Conservation (phyloP, 2,888 invertebrate genomes). For the Petrolisthes manimaculis region DNA sequence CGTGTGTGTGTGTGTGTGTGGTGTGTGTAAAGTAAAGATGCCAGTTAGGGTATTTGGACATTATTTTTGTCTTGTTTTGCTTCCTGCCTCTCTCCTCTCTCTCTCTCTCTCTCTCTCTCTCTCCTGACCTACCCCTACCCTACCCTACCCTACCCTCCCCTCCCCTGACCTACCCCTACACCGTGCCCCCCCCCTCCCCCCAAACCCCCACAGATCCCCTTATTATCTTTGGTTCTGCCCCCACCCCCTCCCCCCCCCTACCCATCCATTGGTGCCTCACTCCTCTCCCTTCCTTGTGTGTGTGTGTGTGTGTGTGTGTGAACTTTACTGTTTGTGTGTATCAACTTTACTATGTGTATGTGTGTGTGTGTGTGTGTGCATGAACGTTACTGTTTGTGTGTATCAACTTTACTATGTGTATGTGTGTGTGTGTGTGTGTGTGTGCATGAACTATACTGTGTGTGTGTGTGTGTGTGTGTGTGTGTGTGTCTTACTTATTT, state of each 20-base stretch:
- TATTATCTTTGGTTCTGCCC: too few species aligned
- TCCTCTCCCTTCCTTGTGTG: too few species aligned
- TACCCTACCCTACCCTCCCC: background rate
- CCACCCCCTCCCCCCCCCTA: background rate
- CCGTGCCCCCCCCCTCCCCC: background rate
- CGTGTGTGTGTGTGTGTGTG: too few species aligned
- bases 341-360: background rate
- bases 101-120: constrained; percentile 7
- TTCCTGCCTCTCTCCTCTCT: constrained; percentile 11
- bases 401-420: background rate
- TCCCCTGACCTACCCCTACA: background rate
- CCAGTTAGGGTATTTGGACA: too few species aligned
- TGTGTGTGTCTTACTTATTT: too few species aligned
- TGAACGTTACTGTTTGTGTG: background rate
- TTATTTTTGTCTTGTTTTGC: too few species aligned
- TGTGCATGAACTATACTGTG: background rate
- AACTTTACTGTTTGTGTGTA: background rate
- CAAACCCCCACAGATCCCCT: background rate
- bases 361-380: background rate
- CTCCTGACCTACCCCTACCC: background rate
- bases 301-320: background rate
- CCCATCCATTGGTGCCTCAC: background rate
- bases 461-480: background rate
- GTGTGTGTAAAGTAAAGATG: too few species aligned
- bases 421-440: constrained; percentile 1